Conservation (phyloP, 2,888 invertebrate genomes). For the Dusona sp. region DNA sequence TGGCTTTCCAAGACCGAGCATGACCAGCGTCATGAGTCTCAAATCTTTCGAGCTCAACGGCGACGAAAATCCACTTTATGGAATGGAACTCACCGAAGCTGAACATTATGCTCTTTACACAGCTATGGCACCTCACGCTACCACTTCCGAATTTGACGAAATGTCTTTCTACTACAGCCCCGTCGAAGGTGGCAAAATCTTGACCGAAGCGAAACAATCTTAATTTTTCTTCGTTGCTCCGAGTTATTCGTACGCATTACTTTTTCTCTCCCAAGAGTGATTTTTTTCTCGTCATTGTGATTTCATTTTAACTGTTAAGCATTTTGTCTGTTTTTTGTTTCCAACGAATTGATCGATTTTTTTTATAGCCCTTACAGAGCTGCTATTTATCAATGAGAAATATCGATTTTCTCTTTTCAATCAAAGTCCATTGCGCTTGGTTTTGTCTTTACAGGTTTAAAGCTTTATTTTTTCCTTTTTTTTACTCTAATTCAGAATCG, state of each 20-base stretch:
- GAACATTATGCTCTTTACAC: conserved; percentile 96
- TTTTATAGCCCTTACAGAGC: not conserved
- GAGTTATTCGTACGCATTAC: conserved; percentile 29
- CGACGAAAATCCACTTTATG: conserved; percentile 80
- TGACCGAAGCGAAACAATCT: conserved; percentile 82
- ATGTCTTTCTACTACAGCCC: conserved; percentile 94
- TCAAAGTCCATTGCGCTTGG: conserved; percentile 15
- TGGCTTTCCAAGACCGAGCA: conserved; percentile 73
- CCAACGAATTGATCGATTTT: conserved; percentile 28
- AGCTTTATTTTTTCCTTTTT: conserved; percentile 24
- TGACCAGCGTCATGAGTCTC: conserved; percentile 75
- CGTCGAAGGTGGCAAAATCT: conserved; percentile 91
- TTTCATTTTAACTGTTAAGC: conserved; percentile 56
- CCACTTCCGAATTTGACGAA: conserved; percentile 95
- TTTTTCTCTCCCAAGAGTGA: conserved; percentile 30
- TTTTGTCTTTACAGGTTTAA: conserved; percentile 22
- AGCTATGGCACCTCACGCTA: conserved; percentile 93
- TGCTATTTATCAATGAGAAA: not conserved
- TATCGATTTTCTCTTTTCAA: not conserved
- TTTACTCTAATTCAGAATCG: conserved; percentile 19
- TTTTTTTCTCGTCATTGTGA: conserved; percentile 58
- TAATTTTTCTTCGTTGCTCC: conserved; percentile 59
- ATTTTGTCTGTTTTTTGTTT: conserved; percentile 21
- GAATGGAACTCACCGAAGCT: conserved; percentile 92
- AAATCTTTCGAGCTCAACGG: conserved; percentile 74